Evolutionary conservation across 2,888 invertebrate species (phyloP).

Genomic region (Drosophila flavopinicola): DNA sequence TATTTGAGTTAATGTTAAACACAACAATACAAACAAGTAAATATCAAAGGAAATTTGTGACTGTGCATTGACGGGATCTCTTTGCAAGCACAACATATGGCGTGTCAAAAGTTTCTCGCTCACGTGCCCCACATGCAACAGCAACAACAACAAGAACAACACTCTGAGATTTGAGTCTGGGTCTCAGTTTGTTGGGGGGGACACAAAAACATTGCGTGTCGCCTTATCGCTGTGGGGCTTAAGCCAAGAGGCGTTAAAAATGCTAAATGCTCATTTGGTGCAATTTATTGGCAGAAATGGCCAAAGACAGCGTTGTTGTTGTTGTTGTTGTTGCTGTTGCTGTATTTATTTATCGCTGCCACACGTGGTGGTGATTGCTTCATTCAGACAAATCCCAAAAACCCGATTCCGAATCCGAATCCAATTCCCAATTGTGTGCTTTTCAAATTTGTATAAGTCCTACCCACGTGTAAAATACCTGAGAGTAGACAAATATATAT

Average conservation of each 20-base stretch:
- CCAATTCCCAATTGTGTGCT: conserved; percentile 27
- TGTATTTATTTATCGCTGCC: conserved; percentile 51
- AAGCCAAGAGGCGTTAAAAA: conserved; percentile 70
- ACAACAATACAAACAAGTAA: too few relatives aligned
- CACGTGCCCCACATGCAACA: conserved; percentile 46
- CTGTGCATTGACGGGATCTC: too few relatives aligned
- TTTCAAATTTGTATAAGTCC: conserved; percentile 21
- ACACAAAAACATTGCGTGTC: conserved; percentile 72
- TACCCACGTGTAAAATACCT: conserved; percentile 38
- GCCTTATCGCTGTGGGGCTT: conserved; percentile 59
- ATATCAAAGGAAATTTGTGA: too few relatives aligned
- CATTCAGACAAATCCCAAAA: conserved; percentile 20
- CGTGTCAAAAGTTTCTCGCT: conserved; percentile 57
- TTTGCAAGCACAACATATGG: conserved; percentile 19
- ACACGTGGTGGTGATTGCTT: conserved; percentile 44
- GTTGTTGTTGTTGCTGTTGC: too few relatives aligned
- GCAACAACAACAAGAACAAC: conserved; percentile 25
- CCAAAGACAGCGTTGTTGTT: conserved; percentile 22
- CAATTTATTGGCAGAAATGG: conserved; percentile 63
- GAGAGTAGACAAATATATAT: too few relatives aligned
- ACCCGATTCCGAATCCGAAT: not conserved
- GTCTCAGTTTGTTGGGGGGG: conserved; percentile 11
- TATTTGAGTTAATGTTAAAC: too few relatives aligned
- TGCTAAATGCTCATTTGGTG: conserved; percentile 70
- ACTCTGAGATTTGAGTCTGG: conserved; percentile 7